Base-by-base conservation (phyloP, 2,888 invertebrate genomes). In the Callosobruchus maculatus region DNA sequence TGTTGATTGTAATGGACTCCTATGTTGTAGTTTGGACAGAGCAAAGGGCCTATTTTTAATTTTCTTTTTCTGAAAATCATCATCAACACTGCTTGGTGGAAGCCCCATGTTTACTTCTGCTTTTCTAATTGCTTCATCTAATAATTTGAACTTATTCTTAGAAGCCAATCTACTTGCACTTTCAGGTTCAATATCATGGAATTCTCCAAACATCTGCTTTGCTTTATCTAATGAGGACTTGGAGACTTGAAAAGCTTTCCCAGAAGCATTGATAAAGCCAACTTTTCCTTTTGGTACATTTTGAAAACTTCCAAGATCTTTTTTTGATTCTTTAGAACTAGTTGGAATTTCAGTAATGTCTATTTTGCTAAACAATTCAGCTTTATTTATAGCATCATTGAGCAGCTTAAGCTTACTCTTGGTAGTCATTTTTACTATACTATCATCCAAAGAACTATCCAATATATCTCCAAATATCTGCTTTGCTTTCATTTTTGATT, bases 101-200 rank as follows among this genome's bases (percentile, higher is more conserved):
- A 21, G 1, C 9, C 68, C 68, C 21, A 21, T 68, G 68, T 73
- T 70, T 66, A 30, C 71, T 69, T 71, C 73, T 22, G 71, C 68
- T 49, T 68, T 69, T 9, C 30, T 71, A 22, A 74, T 74, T 20
- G 31, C 71, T 49, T 68, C 22, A 21, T 74, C 73, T 7, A 74
- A 22, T 0, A 68, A 20, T 69, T 74, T 74, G n/a, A 74, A 67
- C 69, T 74, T 71, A 49, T 71, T 74, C 66, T 74, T 74, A 22
- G 68, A 66, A 49, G 49, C 69, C 0, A 68, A 68, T 21, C 68
- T 21, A 68, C 9, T 22, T 68, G 22, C 68, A 22, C 68, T 68
- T 68, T 68, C 68, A 82, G 88, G 87, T 5, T 88, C 87, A 88
- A 86, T 7, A 88, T 88, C 68, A 71, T 67, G 68, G 9, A 31